Conservation (phyloP, 2,797 vertebrate genomes). For the Arremon brunneinucha region DNA sequence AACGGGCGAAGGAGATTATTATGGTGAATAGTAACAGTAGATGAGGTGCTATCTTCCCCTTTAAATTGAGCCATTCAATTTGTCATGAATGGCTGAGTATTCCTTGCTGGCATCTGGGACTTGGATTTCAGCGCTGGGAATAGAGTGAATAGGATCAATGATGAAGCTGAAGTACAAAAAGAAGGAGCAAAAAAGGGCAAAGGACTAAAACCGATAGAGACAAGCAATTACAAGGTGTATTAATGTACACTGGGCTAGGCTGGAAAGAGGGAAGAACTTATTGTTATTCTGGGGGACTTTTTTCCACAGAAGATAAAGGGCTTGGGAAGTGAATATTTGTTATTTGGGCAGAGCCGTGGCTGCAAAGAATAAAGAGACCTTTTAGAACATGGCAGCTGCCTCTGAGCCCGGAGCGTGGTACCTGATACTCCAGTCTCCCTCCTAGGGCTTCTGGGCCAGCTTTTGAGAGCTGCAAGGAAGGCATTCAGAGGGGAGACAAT, state of each 20-base stretch:
- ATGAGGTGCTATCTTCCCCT: slow-evolving; percentile 52
- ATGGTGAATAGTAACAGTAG: slow-evolving; percentile 53
- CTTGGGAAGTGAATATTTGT: slow-evolving; percentile 67
- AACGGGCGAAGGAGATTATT: slow-evolving; percentile 13
- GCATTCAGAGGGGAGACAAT: slow-evolving; percentile 78
- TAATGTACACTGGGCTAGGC: slow-evolving; percentile 45
- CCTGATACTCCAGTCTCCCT: slow-evolving; percentile 75
- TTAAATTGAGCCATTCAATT: slow-evolving; percentile 65
- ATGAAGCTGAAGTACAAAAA: slow-evolving; percentile 78
- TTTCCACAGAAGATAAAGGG: slow-evolving; percentile 57
- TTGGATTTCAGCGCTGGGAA: slow-evolving; percentile 72
- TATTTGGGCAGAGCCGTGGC: slow-evolving; percentile 60
- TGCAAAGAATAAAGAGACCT: slow-evolving; percentile 77
- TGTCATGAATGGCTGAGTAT: slow-evolving; percentile 71
- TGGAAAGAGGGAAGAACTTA: slow-evolving; percentile 54
- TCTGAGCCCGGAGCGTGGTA: slow-evolving; percentile 73
- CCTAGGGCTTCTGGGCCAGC: slow-evolving; percentile 64
- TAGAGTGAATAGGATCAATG: slow-evolving; percentile 68
- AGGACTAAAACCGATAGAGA: slow-evolving; percentile 70
- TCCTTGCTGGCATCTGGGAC: slow-evolving; percentile 59
- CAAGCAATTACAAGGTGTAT: slow-evolving; percentile 78
- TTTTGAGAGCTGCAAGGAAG: slow-evolving; percentile 72
- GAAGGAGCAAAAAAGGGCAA: slow-evolving; percentile 73
- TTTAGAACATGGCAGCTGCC: slow-evolving; percentile 75
- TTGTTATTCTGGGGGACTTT: slow-evolving; percentile 49